Conservation (phyloP, 2,797 vertebrate genomes). For the Echiichthys vipera region DNA sequence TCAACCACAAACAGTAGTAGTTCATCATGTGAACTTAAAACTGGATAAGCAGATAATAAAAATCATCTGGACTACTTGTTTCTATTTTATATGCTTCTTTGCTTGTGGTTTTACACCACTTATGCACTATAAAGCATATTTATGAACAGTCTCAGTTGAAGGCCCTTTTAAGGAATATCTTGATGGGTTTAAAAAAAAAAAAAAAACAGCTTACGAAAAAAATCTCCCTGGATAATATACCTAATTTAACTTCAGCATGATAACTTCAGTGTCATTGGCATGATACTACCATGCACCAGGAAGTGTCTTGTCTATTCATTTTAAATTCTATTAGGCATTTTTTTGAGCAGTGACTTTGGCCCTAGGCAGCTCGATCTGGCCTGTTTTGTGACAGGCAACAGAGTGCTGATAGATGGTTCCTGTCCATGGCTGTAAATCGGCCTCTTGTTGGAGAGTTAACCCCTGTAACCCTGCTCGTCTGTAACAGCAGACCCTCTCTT, state of each 20-base stretch:
- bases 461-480: conserved; percentile 75
- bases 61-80: conserved; percentile 29
- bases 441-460: conserved; percentile 83
- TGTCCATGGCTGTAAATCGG: conserved; percentile 78
- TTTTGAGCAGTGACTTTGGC: conserved; percentile 56
- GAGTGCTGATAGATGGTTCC: conserved; percentile 80
- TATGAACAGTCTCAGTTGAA: conserved; percentile 17
- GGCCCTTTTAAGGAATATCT: conserved; percentile 7
- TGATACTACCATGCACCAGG: conserved; percentile 12
- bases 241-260: conserved; percentile 8
- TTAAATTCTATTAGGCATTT: conserved; percentile 42
- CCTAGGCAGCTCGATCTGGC: conserved; percentile 45
- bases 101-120: conserved; percentile 15
- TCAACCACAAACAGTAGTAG: conserved; percentile 7
- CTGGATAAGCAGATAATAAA: conserved; percentile 38
- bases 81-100: conserved; percentile 35
- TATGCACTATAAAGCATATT: neutral
- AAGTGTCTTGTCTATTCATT: conserved; percentile 41
- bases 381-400: conserved; percentile 66
- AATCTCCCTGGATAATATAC: neutral
- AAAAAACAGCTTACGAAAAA: neutral
- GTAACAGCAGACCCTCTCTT: conserved; percentile 71
- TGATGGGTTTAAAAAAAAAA: conserved; percentile 2
- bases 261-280: conserved; percentile 13
- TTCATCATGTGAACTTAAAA: conserved; percentile 20